These are phyloP conservation scores for Gambusia yucatana DNA, from an alignment of 2,797 vertebrate genomes.

Conservation along the genomic window DNA sequence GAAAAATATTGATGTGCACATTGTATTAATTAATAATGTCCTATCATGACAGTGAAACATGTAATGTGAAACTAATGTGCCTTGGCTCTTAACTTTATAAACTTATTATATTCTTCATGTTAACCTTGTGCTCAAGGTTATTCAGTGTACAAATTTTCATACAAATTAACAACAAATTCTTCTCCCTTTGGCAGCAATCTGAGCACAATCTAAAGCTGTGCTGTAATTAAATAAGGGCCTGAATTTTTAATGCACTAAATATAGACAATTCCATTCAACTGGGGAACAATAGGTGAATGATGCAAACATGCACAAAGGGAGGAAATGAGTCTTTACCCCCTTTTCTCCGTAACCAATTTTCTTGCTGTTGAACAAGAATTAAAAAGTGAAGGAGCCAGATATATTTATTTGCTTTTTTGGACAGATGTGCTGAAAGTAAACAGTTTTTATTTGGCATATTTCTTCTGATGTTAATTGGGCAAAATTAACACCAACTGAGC, in stretches of 20 bases:
- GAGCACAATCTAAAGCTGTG: not conserved
- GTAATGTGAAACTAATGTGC: not conserved
- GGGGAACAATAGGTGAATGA: not conserved
- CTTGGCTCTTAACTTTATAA: not conserved
- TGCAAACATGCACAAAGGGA: not conserved
- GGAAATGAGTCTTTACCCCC: not conserved
- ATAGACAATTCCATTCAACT: not conserved
- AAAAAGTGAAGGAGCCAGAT: not conserved
- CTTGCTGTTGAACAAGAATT: not conserved
- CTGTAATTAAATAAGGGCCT: not conserved
- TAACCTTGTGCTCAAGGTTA: not conserved
- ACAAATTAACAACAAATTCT: not conserved
- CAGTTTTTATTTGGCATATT: not conserved
- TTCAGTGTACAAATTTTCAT: not conserved
- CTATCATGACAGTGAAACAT: not conserved
- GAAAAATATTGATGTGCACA: not conserved
- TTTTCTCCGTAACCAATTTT: not conserved
- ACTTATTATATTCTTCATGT: not conserved
- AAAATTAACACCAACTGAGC: not conserved
- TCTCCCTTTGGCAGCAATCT: not conserved
- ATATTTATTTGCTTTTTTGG: not conserved
- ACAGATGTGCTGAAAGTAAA: not conserved
- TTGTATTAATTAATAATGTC: not conserved
- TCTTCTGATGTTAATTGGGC: not conserved
- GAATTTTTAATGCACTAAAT: not conserved